A percentile compares a stretch with the other conserved stretches of the same genome.
Conservation (phyloP, 1,140 invertebrate genomes). For the Apis florea region DNA sequence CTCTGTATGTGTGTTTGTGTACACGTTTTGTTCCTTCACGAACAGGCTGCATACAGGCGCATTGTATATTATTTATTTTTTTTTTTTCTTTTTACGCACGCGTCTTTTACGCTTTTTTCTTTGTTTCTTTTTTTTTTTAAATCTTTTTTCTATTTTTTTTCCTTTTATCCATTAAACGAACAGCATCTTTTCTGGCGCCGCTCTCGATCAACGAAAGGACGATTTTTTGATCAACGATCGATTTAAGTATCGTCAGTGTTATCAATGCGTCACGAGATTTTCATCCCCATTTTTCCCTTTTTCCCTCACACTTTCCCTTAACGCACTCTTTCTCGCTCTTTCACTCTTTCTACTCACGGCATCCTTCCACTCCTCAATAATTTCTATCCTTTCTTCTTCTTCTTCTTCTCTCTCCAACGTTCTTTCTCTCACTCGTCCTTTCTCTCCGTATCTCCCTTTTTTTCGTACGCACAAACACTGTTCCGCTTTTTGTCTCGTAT, state of each 20-base stretch:
- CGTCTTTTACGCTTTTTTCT: constrained; percentile 28
- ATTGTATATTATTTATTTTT: not conserved
- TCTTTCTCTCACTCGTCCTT: not conserved
- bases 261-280: constrained; percentile 52
- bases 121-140: not conserved
- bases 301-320: not conserved
- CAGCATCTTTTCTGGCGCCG: constrained; percentile 47
- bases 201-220: constrained; percentile 67
- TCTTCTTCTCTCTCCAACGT: too few species aligned
- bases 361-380: too few species aligned
- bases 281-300: not conserved
- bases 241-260: constrained; percentile 62
- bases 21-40: constrained; percentile 39
- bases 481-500: constrained; percentile 63
- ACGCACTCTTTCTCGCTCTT: not conserved
- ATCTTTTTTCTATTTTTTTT: not conserved
- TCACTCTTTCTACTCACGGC: not conserved
- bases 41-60: constrained; percentile 37
- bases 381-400: too few species aligned
- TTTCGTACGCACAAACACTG: constrained; percentile 60
- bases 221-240: constrained; percentile 38
- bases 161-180: constrained; percentile 17
- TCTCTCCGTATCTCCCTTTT: constrained; percentile 5
- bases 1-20: constrained; percentile 8
- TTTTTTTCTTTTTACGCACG: constrained; percentile 27